Evolutionary conservation across 1,140 invertebrate species (phyloP), one percentile per base, ranked within the genome.

Genomic region (Hormaphis cornu): DNA sequence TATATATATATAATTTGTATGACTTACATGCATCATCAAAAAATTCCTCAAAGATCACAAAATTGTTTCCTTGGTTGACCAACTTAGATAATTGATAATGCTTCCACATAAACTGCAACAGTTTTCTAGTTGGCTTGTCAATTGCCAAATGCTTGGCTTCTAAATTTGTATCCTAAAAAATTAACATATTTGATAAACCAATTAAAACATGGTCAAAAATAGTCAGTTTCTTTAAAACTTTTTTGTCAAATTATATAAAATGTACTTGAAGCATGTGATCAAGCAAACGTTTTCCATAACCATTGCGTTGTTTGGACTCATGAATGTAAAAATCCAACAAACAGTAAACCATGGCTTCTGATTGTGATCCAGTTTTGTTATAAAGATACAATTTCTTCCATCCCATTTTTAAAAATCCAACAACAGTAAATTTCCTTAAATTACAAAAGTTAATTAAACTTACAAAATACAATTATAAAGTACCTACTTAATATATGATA

Each of bases 271-370:
- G 75, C 90, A 93, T 92, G 70, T 86, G 80, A 72, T 93, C 86
- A 76, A 91, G 92, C 0, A 94, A 78, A 56, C 80, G 78, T 72
- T 85, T 86, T 18, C 91, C 91, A 74, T 85, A 82, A 26, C 91
- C 91, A 74, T 83, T 83, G 35, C 91, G 82, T 77, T 94, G 92
- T 33, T 82, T 81, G 0, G 85, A 84, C 75, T 88, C 88, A 73
- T 91, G 87, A 30, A 95, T 82, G 76, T 90, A 95, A 80, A 95
- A 94, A 75, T 95, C 92, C 53, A 95, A 79, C 54, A 95, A 82
- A 75, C 90, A 93, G 10, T 89, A 79, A 3, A 89, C 86, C 69
- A 84, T 82, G n/a, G 87, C 81, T 76, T 92, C 87, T 76, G 85
- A 85, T 73, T 86, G 83, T 42, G 82, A 79, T 9, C 85, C 85